These are phyloP conservation scores for Coecobrya sp. DNA, from an alignment of 2,888 invertebrate species.

Conservation along the genomic window DNA sequence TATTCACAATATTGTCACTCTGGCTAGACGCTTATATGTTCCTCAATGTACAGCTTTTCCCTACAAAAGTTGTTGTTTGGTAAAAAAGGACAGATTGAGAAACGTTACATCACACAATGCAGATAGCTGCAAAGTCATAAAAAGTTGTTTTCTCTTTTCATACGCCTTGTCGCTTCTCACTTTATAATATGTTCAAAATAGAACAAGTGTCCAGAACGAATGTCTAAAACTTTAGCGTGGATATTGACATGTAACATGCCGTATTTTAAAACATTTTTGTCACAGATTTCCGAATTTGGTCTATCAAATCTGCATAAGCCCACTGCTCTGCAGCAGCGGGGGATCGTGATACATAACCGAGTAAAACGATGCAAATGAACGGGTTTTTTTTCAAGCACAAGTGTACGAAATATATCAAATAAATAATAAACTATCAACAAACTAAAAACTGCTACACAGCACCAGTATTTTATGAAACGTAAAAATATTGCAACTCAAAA, in stretches of 20 bases:
- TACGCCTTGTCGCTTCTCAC: background rate
- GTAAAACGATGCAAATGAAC: background rate
- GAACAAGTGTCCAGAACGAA: background rate
- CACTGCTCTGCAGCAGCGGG: slow-evolving; percentile 11
- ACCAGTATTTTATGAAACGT: background rate
- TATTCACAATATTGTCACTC: background rate
- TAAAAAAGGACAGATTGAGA: slow-evolving; percentile 3
- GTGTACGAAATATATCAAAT: background rate
- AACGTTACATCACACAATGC: background rate
- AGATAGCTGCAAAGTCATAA: background rate
- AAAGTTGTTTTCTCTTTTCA: background rate
- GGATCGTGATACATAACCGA: slow-evolving; percentile 1
- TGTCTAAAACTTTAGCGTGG: background rate
- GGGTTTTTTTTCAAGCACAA: background rate
- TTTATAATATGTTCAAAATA: background rate
- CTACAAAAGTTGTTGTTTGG: background rate
- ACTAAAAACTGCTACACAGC: background rate
- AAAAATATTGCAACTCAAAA: background rate
- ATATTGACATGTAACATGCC: background rate
- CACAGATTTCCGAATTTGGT: background rate
- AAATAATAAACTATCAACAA: background rate
- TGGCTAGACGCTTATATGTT: background rate
- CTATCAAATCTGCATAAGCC: background rate
- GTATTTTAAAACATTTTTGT: background rate
- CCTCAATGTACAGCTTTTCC: background rate